Evolutionary conservation across 2,797 vertebrate species (phyloP), one percentile per base, ranked within the genome.

Genomic region (Hephaestus fuliginosus): DNA sequence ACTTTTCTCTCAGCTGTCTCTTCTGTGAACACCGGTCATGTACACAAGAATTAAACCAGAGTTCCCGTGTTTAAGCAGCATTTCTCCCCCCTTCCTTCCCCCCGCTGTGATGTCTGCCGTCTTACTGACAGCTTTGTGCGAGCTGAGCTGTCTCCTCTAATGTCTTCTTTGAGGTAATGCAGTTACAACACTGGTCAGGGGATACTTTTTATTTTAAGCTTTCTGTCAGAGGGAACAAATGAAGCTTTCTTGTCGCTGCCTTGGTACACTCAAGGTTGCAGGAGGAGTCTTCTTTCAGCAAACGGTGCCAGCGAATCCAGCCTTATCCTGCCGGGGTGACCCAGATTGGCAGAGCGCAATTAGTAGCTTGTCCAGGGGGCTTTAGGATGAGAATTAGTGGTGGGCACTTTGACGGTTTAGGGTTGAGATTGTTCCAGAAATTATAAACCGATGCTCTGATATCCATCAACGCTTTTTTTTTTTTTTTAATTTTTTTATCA

Each of bases 341-440:
- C 91, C 86, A 92, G 85, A 90, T 93, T 81, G 82, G 78, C 80
- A 72, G 61, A 6, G 55, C 33, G 22, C 83, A 93, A 91, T 94
- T 93, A 92, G 87, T 57, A 55, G 80, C 72, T 62, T 48, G 85
- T 91, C 91, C 83, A 46, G 70, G 13, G 88, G 89, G 88, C 57
- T 77, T 88, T 65, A 25, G 63, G 81, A 76, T 43, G 46, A 79
- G 82, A 87, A 78, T 82, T 65, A 80, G 81, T 57, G 63, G 49
- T 70, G 30, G 39, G 33, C 61, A 72, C 78, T 76, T 63, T 74
- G 52, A 81, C 64, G 63, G 80, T 81, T 84, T 61, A 84, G 44
- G 51, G 65, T 82, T 78, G 67, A 81, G 49, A 78, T 46, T 79
- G 66, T 84, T 86, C 68, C 53, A 75, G 44, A 81, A 82, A 74